Base-by-base conservation (phyloP, 2,888 invertebrate species). In the Muschampia plurimacula region DNA sequence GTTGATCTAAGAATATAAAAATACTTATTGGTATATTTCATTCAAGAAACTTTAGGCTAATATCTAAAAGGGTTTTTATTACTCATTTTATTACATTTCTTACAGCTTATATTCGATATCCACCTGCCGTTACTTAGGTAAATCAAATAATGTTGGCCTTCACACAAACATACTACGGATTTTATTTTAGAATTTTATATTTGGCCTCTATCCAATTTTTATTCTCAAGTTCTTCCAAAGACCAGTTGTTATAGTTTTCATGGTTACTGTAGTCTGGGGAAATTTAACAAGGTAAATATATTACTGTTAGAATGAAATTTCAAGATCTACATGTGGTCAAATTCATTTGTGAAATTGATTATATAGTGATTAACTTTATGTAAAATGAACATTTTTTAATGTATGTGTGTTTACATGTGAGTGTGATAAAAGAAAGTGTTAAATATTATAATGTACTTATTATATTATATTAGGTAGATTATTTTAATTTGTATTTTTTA, bases 151-250 rank as follows among this genome's bases (percentile, higher is more conserved):
- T 82, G 81, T 84, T 91, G 89, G 86, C 90, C 89, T 82, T 81
- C 84, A 81, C 77, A 78, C 82, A 73, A 67, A 67, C 81, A 82
- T 79, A 83, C 83, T 85, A 87, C 83, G 85, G 84, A 85, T 84
- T 92, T 90, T 92, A 93, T 92, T 92, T 93, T 91, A 86, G 90
- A 89, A 87, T 88, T 88, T 88, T 88, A 87, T 88, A 88, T 86
- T 92, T 93, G 93, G 93, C 89, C 78, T 75, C 41, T 75, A 79
- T 92, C 93, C 93, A 93, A 93, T 89, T 89, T 88, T 90, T 89
- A 84, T 88, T 81, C 82, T 76, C 74, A 76, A 83, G 81, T 83
- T 82, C 85, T 90, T 90, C 88, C 87, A 83, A 81, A 85, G 86
- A 86, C 76, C 75, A 80, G 81, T 83, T 76, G 77, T 78, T 63